Base-by-base conservation (phyloP, 2,113 vertebrate genomes). In the Aythya baeri region DNA sequence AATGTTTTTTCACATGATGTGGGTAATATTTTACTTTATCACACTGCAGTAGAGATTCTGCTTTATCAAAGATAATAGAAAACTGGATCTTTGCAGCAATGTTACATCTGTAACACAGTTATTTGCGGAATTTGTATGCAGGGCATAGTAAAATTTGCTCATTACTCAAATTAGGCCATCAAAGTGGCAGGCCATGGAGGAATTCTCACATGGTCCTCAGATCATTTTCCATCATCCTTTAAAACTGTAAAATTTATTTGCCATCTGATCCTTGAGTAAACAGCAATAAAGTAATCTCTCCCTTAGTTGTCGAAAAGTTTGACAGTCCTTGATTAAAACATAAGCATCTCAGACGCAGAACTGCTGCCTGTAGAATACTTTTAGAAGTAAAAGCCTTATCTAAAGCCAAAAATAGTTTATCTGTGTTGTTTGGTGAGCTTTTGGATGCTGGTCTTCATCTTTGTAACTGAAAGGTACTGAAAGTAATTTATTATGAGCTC, bases 251-350 rank as follows among this genome's bases (percentile, higher is more conserved):
- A 90, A 86, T 78, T 43, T 92, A 57, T 86, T 94, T 96, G 36
- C 57, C 7, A 23, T 71, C 3, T 2, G 16, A 90, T 83, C 26
- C 67, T 83, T 83, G n/a, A 77, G 44, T 77, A 90, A 91, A 91
- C 32, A 88, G 10, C 20, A 83, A 66, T 59, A 55, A 65, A 66
- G 54, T 52, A 79, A 73, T 70, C 18, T 90, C 58, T 87, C 29
- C 13, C 25, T 54, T 77, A 55, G 32, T 36, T 81, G 58, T 63
- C 72, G 70, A 41, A 62, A 66, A 74, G 18, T 90, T 90, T 90
- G 83, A 83, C 68, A 88, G 72, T 14, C 41, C 57, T 74, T 59
- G 52, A 83, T 94, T 95, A 86, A 96, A 88, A 71, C 52, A 31
- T 74, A 77, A 88, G 16, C 52, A 61, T 74, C 67, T 82, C 50